Base-by-base conservation (phyloP, 2,888 invertebrate genomes). In the Magallana nippona region DNA sequence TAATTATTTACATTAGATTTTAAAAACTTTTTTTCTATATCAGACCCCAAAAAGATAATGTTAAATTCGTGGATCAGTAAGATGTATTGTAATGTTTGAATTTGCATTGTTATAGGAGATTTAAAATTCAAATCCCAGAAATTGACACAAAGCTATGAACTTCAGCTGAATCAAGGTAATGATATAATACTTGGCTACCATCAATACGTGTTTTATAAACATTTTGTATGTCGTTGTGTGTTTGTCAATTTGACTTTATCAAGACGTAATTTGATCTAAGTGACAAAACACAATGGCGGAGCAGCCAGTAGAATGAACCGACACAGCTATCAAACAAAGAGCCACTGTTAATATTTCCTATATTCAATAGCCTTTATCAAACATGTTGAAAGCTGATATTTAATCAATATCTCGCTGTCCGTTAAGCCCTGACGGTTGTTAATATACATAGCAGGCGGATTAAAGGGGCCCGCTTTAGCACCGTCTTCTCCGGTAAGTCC, bases 371-470 rank as follows among this genome's bases (percentile, higher is more conserved):
- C 71, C 32, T 22, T 71, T 71, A 71, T 71, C 71, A 71, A 71
- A 71, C 71, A 71, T 32, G 71, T 71, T 71, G 71, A 71, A 71
- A 71, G 71, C 71, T 71, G 71, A 71, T 71, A 71, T 71, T 27
- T 71, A 71, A 71, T 71, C 71, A 27, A 71, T 71, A 71, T 13
- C 5, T 22, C 22, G 15, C 71, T 71, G 71, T 22, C 71, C 32
- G 71, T 71, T 71, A 71, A 71, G 27, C 71, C 60, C 71, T 71
- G 15, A 5, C 71, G 71, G 71, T 71, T 27, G 71, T 71, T 71
- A 71, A 71, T 71, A 71, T 60, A 60, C 71, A 71, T 22, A 71
- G 71, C 27, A 71, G 27, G 71, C 13, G 27, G 71, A 71, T 71
- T 71, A 71, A 27, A 27, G 71, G 71, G 32, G 22, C 13, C 32